A percentile compares a stretch with the other conserved stretches of the same genome.
Evolutionary conservation across 2,797 vertebrate genomes (phyloP).

Genomic region (Agapornis canus): DNA sequence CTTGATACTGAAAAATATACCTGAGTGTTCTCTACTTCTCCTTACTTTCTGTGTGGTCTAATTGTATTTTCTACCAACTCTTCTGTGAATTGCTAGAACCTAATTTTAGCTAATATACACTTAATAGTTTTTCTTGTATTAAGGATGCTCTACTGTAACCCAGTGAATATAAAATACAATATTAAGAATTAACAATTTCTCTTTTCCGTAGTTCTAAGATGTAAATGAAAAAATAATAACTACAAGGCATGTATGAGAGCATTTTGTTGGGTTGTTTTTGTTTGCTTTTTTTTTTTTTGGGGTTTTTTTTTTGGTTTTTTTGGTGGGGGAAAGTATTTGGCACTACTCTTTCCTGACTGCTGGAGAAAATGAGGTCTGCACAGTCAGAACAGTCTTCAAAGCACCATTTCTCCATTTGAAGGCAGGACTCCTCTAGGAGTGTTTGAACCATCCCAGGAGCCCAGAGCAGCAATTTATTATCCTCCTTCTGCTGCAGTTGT

Average conservation of each 20-base stretch:
- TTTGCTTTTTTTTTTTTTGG: too few relatives aligned
- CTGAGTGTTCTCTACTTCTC: neutral
- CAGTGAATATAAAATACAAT: neutral
- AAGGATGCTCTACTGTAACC: neutral
- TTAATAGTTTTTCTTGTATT: slow-evolving; percentile 8
- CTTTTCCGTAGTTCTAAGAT: neutral
- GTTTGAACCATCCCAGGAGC: neutral
- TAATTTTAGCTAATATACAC: neutral
- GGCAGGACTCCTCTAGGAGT: neutral
- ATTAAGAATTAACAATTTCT: neutral
- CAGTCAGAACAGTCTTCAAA: neutral
- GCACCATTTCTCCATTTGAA: neutral
- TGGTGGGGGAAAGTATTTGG: neutral
- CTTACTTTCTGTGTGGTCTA: neutral
- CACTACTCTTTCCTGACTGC: neutral
- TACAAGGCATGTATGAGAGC: neutral
- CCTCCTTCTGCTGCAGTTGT: neutral
- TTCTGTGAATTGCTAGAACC: slow-evolving; percentile 13
- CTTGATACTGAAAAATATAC: slow-evolving; percentile 1
- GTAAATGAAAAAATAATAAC: neutral
- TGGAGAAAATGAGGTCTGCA: slow-evolving; percentile 8
- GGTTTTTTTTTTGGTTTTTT: too few relatives aligned
- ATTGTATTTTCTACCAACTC: neutral
- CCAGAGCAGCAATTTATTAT: neutral
- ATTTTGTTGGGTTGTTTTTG: neutral